Evolutionary conservation across 2,113 vertebrate genomes (phyloP), one percentile per base, ranked within the genome.

Genomic region (Silurus meridionalis): DNA sequence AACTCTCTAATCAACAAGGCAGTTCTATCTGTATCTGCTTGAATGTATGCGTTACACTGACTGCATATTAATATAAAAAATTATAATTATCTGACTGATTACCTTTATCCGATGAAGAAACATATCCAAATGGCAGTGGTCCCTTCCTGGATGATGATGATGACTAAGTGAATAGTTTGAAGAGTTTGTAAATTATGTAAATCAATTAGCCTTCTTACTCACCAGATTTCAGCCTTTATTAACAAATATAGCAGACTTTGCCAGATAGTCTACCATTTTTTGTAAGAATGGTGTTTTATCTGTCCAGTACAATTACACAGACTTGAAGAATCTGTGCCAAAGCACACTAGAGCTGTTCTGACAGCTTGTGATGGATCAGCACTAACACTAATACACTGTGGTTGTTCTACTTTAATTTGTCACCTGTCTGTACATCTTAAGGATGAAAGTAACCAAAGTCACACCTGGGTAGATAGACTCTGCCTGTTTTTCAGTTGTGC

Each of bases 391-490:
- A 53, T 23, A 15, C 9, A 17, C n/a, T 28, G 48, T 23, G n/a
- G 23, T 25, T n/a, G 9, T 25, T 55, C 52, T 57, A 78, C 52
- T 78, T 75, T 55, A 37, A 58, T 19, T 79, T 19, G 8, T 79
- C 77, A 48, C 53, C 37, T 6, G 19, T 55, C n/a, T 93, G 92
- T 93, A 92, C 93, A 94, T 94, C 92, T 94, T 94, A 93, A 93
- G 92, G 92, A 92, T 87, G 90, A 91, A 75, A 91, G 93, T 93
- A 94, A 94, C 57, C 93, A 93, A 95, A 92, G 93, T 92, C 90
- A 92, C 93, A 94, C 93, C 94, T 93, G 94, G 94, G 93, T 93
- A 95, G 93, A 95, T 95, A 92, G 93, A 93, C 93, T 91, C 92
- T 92, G 92, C 92, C 93, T 93, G 92, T 92, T 92, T 94, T 92